A percentile compares a stretch with the other conserved stretches of the same genome.
These are phyloP conservation scores for Heliothis subflexa DNA, from an alignment of 1,140 invertebrate species.

Conservation along the genomic window DNA sequence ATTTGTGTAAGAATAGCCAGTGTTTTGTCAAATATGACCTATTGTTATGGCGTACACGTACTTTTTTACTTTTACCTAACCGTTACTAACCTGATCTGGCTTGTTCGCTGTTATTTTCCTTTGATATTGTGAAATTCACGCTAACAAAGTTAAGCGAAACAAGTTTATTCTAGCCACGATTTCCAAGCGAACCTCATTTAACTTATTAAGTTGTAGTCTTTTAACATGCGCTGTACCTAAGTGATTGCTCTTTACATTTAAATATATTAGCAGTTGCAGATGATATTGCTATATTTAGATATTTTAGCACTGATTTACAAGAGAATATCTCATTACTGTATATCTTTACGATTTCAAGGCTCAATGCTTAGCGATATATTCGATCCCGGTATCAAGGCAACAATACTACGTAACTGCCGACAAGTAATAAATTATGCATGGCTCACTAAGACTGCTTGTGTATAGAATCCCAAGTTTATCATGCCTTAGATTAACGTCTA, in stretches of 20 bases:
- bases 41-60: slow-evolving; percentile 35
- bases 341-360: slow-evolving; percentile 45
- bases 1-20: slow-evolving; percentile 44
- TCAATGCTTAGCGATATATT: slow-evolving; percentile 53
- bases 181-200: background rate
- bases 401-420: slow-evolving; percentile 49
- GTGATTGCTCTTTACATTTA: background rate
- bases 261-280: background rate
- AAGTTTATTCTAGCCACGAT: slow-evolving; percentile 5
- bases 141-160: background rate
- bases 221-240: background rate
- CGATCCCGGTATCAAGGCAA: slow-evolving; percentile 54
- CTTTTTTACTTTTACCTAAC: slow-evolving; percentile 34
- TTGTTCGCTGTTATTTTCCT: slow-evolving; percentile 27
- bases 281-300: background rate
- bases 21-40: slow-evolving; percentile 40
- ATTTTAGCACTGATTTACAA: background rate
- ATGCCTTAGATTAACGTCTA: slow-evolving; percentile 60
- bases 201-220: background rate
- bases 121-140: slow-evolving; percentile 24
- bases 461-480: slow-evolving; percentile 54
- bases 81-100: slow-evolving; percentile 2
- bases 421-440: slow-evolving; percentile 56
- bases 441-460: slow-evolving; percentile 47
- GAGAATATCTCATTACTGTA: slow-evolving; percentile 39